Conservation (phyloP, 2,113 vertebrate genomes). For the Sander vitreus region DNA sequence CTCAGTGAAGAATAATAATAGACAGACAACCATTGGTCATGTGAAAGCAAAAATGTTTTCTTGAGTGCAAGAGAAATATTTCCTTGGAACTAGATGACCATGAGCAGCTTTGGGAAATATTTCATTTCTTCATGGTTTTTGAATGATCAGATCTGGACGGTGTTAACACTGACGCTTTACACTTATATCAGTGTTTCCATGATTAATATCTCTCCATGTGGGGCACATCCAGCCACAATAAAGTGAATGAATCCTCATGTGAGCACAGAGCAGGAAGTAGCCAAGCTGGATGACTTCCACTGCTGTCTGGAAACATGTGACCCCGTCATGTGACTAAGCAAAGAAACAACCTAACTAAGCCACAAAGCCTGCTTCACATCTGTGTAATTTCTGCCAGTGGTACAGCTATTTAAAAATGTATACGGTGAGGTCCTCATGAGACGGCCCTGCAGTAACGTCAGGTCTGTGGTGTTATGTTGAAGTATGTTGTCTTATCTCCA, state of each 20-base stretch:
- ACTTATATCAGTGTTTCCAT: constrained; percentile 54
- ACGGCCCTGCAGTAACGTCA: constrained; percentile 20
- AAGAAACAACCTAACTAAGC: constrained; percentile 21
- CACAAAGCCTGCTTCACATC: constrained; percentile 55
- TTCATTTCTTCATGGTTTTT: neutral
- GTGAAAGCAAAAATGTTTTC: neutral
- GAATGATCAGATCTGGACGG: neutral
- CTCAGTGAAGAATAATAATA: neutral
- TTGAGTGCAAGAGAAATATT: neutral
- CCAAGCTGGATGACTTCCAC: constrained; percentile 55
- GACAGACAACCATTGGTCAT: neutral
- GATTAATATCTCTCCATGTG: constrained; percentile 37
- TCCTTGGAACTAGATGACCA: neutral
- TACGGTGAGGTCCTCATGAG: constrained; percentile 15
- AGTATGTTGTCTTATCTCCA: constrained; percentile 16
- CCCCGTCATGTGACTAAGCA: constrained; percentile 68
- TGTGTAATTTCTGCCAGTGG: constrained; percentile 31
- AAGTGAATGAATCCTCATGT: constrained; percentile 75
- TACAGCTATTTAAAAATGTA: constrained; percentile 32
- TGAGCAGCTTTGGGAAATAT: neutral
- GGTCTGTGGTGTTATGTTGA: constrained; percentile 11
- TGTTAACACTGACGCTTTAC: neutral
- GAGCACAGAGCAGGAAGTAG: constrained; percentile 74
- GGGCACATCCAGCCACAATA: constrained; percentile 33
- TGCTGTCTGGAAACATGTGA: constrained; percentile 72